Base-by-base conservation (phyloP, 2,888 invertebrate genomes). In the Acheta domesticus region DNA sequence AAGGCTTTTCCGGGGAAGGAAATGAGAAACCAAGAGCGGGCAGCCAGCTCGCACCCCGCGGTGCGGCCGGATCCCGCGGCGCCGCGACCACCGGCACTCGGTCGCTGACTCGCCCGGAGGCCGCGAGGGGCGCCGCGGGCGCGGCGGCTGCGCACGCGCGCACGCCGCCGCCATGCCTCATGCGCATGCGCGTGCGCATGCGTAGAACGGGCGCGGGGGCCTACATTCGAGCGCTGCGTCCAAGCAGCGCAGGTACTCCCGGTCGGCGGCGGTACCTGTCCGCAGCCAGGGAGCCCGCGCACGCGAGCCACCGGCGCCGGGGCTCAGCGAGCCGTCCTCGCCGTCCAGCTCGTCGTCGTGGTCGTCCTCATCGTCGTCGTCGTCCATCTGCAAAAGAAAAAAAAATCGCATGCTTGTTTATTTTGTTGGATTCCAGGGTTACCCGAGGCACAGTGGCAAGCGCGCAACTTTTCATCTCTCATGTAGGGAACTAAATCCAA, bases 201-300 rank as follows among this genome's bases (percentile, higher is more conserved):
- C 76, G 36, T 23, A 75, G n/a, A 62, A 62, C n/a, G 62, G n/a
- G 62, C 14, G 16, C 48, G 78, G 36, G 85, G 84, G 85, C 89
- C 87, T 92, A 93, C 93, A 93, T 91, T 95, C 94, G 84, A 94
- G 90, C 86, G 93, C 92, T 86, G 91, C 91, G 88, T 93, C 93
- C 89, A 92, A 93, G 88, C 93, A 92, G 87, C 92, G 92, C 86
- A 93, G 93, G 87, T 93, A 93, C 87, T 94, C 94, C 88, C 93
- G 92, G 87, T 92, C 91, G 79, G 93, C 91, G 86, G 92, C 83
- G 79, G 77, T 85, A 85, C 86, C 85, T 85, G 86, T 85, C 83
- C 85, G 84, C 78, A 84, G 86, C 88, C 88, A 88, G 48, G 87
- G 87, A 77, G 23, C 74, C 77, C 74, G 21, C 78, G 80, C 77